Percentiles rank a stretch among this genome's conserved stretches.
phyloP scores from a whole-genome alignment of 2,113 vertebrate species.

The Lycaon pictus region DNA sequence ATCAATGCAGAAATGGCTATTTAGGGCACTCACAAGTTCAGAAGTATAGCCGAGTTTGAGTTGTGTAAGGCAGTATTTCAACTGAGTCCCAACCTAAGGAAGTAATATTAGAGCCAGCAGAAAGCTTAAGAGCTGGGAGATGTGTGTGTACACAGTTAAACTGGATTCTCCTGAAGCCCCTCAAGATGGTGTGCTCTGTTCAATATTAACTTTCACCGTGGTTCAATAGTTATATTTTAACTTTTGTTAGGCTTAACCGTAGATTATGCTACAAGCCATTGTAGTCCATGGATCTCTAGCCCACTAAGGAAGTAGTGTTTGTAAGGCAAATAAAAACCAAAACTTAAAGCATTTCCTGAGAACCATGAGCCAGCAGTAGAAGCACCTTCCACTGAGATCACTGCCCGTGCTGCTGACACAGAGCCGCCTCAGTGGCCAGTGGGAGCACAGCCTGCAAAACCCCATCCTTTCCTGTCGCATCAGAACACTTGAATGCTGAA shows the following conservation, averaged over 20 bases:
- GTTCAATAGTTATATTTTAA: neutral
- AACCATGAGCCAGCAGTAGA: neutral
- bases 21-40: neutral
- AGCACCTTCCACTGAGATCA: neutral
- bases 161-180: neutral
- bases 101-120: neutral
- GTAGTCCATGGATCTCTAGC: neutral
- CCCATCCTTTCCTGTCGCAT: neutral
- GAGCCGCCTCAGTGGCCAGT: neutral
- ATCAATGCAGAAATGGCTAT: neutral
- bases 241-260: neutral
- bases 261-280: neutral
- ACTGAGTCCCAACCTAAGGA: accelerated
- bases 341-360: slow-evolving; percentile 10
- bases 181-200: neutral
- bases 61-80: neutral
- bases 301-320: neutral
- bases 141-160: neutral
- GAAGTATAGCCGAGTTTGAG: neutral
- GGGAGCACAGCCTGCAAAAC: neutral
- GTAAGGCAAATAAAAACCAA: neutral
- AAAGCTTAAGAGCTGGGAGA: neutral
- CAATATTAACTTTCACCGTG: neutral
- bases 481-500: neutral
- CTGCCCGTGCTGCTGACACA: accelerated